Conservation (phyloP, 2,888 invertebrate species). For the Trachelus tabidus region DNA sequence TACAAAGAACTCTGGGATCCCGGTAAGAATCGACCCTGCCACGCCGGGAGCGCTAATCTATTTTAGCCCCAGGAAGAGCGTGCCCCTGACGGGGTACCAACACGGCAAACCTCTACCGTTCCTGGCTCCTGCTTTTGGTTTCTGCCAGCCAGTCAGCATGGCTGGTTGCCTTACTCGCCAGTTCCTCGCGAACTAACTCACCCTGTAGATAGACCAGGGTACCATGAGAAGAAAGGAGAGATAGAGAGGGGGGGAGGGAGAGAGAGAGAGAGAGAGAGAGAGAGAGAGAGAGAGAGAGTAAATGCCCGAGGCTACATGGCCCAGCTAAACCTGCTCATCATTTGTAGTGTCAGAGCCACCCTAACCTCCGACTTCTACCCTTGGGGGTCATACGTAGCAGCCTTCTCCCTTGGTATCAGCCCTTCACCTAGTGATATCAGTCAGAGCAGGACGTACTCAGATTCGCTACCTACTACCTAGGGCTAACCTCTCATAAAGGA, state of each 20-base stretch:
- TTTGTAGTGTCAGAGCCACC: neutral
- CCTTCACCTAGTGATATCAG: neutral
- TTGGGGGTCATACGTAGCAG: neutral
- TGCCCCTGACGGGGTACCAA: constrained; percentile 50
- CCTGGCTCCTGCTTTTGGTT: neutral
- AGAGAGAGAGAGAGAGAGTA: neutral
- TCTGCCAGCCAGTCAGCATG: neutral
- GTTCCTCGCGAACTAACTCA: neutral
- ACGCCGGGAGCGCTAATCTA: constrained; percentile 52
- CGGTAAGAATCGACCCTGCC: constrained; percentile 7
- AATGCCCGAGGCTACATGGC: neutral
- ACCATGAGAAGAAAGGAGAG: neutral
- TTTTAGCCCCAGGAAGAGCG: constrained; percentile 51
- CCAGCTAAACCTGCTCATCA: constrained; percentile 6
- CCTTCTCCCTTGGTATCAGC: neutral
- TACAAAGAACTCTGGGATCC: constrained; percentile 38
- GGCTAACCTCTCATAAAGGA: neutral
- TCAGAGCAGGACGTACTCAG: neutral
- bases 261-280: too few relatives aligned
- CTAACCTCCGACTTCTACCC: neutral
- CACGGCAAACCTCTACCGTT: neutral
- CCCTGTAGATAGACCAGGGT: neutral
- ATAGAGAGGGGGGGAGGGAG: too few relatives aligned
- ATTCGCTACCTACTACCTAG: neutral
- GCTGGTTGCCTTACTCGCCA: neutral